These are phyloP conservation scores for Drosophila bocqueti DNA, from an alignment of 1,140 invertebrate genomes.

Conservation along the genomic window DNA sequence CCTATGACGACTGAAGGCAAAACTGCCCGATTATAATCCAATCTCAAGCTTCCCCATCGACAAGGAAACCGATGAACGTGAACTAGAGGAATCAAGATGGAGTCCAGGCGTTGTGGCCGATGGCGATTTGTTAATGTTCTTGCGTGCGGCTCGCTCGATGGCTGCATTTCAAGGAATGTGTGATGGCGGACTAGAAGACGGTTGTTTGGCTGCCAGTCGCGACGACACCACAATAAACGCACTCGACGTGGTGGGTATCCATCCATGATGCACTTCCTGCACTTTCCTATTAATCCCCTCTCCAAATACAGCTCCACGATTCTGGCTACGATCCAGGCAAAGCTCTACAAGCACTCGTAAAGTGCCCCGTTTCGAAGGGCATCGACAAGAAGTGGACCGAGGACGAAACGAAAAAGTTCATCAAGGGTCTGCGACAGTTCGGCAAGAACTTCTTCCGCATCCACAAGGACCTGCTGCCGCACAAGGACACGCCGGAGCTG, in stretches of 20 bases:
- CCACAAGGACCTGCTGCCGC: conserved; percentile 96
- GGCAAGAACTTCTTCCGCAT: conserved; percentile 99
- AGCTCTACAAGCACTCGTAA: conserved; percentile 97
- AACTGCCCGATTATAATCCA: conserved; percentile 86
- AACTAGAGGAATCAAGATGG: conserved; percentile 95
- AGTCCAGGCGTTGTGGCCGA: conserved; percentile 95
- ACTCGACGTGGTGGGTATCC: conserved; percentile 91
- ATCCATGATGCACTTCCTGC: not conserved
- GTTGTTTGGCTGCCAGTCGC: conserved; percentile 96
- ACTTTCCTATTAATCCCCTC: not conserved
- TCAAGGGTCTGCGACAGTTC: conserved; percentile 98
- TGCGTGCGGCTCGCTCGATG: conserved; percentile 97
- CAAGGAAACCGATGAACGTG: conserved; percentile 85
- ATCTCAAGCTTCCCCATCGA: conserved; percentile 85
- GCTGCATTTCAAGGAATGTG: conserved; percentile 97
- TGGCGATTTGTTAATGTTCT: conserved; percentile 98
- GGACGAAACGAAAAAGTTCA: conserved; percentile 98
- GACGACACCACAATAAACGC: conserved; percentile 99
- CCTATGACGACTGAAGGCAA: conserved; percentile 84
- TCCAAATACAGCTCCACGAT: conserved; percentile 90
- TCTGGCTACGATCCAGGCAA: conserved; percentile 97
- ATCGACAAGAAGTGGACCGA: conserved; percentile 99
- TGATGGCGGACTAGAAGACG: conserved; percentile 98
- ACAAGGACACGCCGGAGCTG: conserved; percentile 98
- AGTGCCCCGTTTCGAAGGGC: conserved; percentile 98